Evolutionary conservation across 2,113 vertebrate genomes (phyloP), one percentile per base, ranked within the genome.

Genomic region (Lophura nycthemera): DNA sequence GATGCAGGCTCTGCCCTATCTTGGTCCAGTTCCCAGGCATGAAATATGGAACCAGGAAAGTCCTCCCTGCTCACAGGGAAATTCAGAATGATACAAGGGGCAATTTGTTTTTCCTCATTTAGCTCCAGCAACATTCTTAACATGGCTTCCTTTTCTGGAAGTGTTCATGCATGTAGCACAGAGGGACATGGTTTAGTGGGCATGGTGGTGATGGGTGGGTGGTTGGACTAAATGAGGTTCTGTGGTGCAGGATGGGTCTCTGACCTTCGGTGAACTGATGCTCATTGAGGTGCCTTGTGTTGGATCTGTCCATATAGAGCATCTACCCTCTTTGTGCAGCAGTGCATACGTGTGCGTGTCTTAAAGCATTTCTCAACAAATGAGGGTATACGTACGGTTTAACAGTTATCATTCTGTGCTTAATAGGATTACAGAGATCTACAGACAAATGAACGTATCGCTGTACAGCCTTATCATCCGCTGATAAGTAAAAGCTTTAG

Each of bases 401-500:
- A 88, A 76, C 40, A 95, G 76, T 95, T 86, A 97, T 97, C 96
- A 45, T 90, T 96, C 88, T 64, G 4, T 96, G 75, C 96, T 95
- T 96, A 96, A 96, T 94, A 95, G 97, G 95, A 96, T 97, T 96
- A 94, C 72, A 89, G 79, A 88, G 94, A 93, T 95, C 90, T 83
- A 91, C 96, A 97, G 97, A 91, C 96, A 95, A 97, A 96, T 92
- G 93, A 88, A 91, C 86, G 17, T 6, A 86, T 43, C 61, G 11
- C 94, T 93, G 27, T 82, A 86, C 43, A 93, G 86, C 79, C 48
- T 96, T 96, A 94, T 95, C 96, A 38, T 74, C 57, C 32, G 72
- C 97, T 96, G 97, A 97, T 97, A 97, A 97, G 96, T 96, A 91
- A 97, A 97, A 96, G 96, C 97, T 94, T 94, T 95, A 93, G 93